Percentiles rank a stretch among this genome's conserved stretches.
phyloP scores from a whole-genome alignment of 2,797 vertebrate species.

The Lepilemur ruficaudatus region DNA sequence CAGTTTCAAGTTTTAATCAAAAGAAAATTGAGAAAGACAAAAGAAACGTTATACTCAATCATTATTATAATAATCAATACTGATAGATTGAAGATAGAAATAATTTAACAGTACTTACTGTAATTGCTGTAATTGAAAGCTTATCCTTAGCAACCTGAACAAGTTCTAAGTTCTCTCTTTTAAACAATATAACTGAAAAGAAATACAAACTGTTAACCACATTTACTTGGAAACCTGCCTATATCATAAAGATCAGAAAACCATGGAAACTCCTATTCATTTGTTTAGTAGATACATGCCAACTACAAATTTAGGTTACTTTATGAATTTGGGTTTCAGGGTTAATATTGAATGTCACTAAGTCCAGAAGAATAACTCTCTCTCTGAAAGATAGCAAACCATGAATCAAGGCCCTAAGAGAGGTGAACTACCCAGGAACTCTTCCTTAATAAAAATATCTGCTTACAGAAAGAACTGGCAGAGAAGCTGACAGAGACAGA shows the following conservation, averaged over 20 bases:
- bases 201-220: constrained; percentile 41
- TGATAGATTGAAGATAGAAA: neutral
- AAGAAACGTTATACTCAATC: constrained; percentile 12
- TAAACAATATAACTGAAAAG: constrained; percentile 44
- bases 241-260: constrained; percentile 45
- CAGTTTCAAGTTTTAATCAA: constrained; percentile 36
- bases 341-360: constrained; percentile 28
- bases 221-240: constrained; percentile 17
- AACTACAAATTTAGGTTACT: neutral
- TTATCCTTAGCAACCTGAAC: constrained; percentile 38
- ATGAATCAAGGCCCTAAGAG: neutral
- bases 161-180: constrained; percentile 25
- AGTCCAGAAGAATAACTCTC: neutral
- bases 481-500: neutral
- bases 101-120: neutral
- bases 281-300: neutral
- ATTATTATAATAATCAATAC: neutral
- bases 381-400: neutral
- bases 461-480: constrained; percentile 6
- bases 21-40: constrained; percentile 34
- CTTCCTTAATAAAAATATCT: constrained; percentile 13
- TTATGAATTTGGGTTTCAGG: constrained; percentile 29
- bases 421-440: neutral
- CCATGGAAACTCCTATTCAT: neutral
- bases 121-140: constrained; percentile 6